Evolutionary conservation across 1,140 invertebrate species (phyloP), one percentile per base, ranked within the genome.

Genomic region (Aphelinus atriplicis): DNA sequence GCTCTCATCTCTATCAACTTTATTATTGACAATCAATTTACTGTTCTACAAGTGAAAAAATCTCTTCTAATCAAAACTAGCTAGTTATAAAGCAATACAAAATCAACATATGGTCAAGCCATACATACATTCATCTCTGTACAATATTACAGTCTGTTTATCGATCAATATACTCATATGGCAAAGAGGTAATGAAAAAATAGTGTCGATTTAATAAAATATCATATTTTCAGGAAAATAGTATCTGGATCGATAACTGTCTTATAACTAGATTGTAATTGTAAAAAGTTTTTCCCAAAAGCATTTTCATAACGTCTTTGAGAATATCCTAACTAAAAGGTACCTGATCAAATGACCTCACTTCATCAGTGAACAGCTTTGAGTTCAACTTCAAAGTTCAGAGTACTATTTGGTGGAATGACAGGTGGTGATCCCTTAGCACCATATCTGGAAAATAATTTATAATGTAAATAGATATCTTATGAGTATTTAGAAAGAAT

Each of bases 361-460:
- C n/a, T 46, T 63, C 42, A 26, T 92, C 92, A 96, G 83, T 93
- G 91, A 64, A 96, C 91, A 85, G 91, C 91, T 83, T 93, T 95
- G 57, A 97, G 87, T 89, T 97, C 95, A 60, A 98, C 92, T 78
- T 97, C 95, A 85, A 97, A 98, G 3, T 95, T 89, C 65, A 98
- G 86, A 46, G 93, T 94, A 48, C 93, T 91, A 81, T 96, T 96
- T 56, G 92, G 91, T 69, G 96, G 95, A 87, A 98, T 97, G 1
- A 91, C 90, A 81, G 95, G 95, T 6, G 93, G 94, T 60, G 91
- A 92, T 71, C 94, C 95, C 86, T 93, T 93, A 57, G 90, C 87
- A 55, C 95, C 95, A 85, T 97, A 96, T 50, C 94, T 95, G 85
- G 55, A 90, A 91, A 78, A 78, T 69, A 82, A 69, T 56, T 70